Percentiles rank a stretch among this genome's conserved stretches.
Conservation (phyloP, 2,888 invertebrate species). For the Lithophane socia region DNA sequence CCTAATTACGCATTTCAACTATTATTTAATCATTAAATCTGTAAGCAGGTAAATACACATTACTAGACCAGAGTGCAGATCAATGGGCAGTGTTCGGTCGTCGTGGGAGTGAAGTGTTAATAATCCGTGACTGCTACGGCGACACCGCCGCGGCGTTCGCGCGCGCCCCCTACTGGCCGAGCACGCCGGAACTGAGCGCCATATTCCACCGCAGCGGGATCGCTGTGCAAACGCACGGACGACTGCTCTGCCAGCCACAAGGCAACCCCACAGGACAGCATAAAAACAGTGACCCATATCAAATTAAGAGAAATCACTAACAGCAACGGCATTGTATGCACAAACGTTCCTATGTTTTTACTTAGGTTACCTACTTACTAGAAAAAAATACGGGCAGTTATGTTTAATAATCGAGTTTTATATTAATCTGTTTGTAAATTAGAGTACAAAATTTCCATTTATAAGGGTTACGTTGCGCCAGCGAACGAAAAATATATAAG, state of each 20-base stretch:
- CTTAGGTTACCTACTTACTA: not conserved
- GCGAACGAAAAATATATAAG: slow-evolving; percentile 85
- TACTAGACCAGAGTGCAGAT: slow-evolving; percentile 69
- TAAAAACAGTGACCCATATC: slow-evolving; percentile 18
- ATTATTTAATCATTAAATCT: slow-evolving; percentile 5
- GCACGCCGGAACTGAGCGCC: slow-evolving; percentile 68
- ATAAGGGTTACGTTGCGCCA: slow-evolving; percentile 84
- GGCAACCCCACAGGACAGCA: slow-evolving; percentile 30
- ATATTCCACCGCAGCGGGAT: slow-evolving; percentile 72
- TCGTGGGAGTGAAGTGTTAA: slow-evolving; percentile 70
- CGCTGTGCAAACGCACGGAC: slow-evolving; percentile 61
- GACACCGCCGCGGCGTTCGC: slow-evolving; percentile 71
- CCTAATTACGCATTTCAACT: not conserved
- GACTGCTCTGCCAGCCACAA: slow-evolving; percentile 63
- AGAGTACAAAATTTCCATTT: slow-evolving; percentile 85
- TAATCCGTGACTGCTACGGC: slow-evolving; percentile 71
- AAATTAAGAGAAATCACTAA: slow-evolving; percentile 39
- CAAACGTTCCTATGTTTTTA: not conserved
- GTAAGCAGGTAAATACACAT: slow-evolving; percentile 62
- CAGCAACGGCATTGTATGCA: not conserved
- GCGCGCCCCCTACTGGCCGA: slow-evolving; percentile 75
- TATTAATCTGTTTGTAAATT: slow-evolving; percentile 43
- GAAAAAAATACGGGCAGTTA: not conserved
- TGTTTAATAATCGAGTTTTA: slow-evolving; percentile 20
- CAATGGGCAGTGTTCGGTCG: slow-evolving; percentile 72